Evolutionary conservation across 2,888 invertebrate genomes (phyloP).

Genomic region (Xestobium rufovillosum): DNA sequence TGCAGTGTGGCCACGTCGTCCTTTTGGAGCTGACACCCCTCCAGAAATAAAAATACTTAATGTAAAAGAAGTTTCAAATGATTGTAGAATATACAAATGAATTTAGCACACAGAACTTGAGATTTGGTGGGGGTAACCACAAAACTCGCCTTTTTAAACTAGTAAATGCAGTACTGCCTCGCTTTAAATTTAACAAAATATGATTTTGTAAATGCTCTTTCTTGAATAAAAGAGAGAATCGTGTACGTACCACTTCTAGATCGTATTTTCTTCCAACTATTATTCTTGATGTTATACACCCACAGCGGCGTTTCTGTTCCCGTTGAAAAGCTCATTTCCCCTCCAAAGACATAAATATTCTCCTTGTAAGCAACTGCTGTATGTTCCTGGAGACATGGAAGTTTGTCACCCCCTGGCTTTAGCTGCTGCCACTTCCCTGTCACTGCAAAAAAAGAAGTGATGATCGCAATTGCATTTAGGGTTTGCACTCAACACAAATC

Average conservation of each 20-base stretch:
- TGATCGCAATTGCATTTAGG: no score
- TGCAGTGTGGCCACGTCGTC: constrained; percentile 76
- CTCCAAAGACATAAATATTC: constrained; percentile 77
- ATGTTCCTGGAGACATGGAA: constrained; percentile 80
- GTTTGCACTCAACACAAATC: no score
- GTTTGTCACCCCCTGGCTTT: constrained; percentile 59
- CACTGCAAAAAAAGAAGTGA: constrained; percentile 48
- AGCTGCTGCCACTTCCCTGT: constrained; percentile 69
- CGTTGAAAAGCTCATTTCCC: constrained; percentile 71
- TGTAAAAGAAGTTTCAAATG: constrained; percentile 12
- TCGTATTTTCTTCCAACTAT: constrained; percentile 54
- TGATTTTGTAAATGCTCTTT: background rate
- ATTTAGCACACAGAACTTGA: no score
- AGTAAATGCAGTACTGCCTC: background rate
- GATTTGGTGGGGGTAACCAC: constrained; percentile 4
- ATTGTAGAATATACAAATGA: no score
- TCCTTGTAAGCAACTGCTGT: constrained; percentile 70
- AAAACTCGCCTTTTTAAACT: background rate
- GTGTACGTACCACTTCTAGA: constrained; percentile 48
- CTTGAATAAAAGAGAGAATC: background rate
- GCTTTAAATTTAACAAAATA: constrained; percentile 4
- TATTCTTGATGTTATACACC: constrained; percentile 65
- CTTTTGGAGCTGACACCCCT: constrained; percentile 57
- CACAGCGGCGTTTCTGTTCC: constrained; percentile 77
- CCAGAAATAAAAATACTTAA: constrained; percentile 16